Conservation (phyloP, 2,113 vertebrate genomes). For the Ophthalmolycus amberensis region DNA sequence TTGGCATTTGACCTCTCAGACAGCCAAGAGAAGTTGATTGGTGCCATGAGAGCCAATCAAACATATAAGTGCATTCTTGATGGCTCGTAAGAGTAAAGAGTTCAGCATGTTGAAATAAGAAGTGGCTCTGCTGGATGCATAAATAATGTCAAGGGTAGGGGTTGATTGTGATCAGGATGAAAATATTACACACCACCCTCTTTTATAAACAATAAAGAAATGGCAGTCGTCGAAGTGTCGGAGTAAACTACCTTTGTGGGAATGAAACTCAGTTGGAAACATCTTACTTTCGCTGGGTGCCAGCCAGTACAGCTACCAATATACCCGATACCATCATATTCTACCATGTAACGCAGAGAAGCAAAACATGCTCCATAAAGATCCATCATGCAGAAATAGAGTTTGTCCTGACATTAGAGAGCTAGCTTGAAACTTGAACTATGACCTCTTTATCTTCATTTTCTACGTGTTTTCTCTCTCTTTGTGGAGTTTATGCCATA, state of each 20-base stretch:
- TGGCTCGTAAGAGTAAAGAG: conserved; percentile 22
- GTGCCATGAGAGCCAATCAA: conserved; percentile 71
- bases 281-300: not conserved
- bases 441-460: not conserved
- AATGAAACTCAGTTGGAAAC: conserved; percentile 25
- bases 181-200: not conserved
- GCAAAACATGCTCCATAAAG: not conserved
- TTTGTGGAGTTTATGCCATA: not conserved
- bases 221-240: conserved; percentile 29
- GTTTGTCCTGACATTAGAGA: conserved; percentile 11
- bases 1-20: conserved; percentile 74
- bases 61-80: conserved; percentile 48
- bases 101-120: conserved; percentile 4
- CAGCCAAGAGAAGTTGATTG: conserved; percentile 68
- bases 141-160: not conserved
- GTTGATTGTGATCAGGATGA: not conserved
- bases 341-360: not conserved
- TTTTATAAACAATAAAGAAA: not conserved
- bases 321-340: not conserved
- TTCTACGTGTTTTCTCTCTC: not conserved
- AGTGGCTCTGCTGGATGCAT: not conserved
- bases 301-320: not conserved
- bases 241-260: conserved; percentile 21
- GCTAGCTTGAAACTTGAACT: conserved; percentile 31
- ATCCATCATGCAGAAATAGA: not conserved